Conservation (phyloP, 2,888 invertebrate species). For the Apamea sordens region DNA sequence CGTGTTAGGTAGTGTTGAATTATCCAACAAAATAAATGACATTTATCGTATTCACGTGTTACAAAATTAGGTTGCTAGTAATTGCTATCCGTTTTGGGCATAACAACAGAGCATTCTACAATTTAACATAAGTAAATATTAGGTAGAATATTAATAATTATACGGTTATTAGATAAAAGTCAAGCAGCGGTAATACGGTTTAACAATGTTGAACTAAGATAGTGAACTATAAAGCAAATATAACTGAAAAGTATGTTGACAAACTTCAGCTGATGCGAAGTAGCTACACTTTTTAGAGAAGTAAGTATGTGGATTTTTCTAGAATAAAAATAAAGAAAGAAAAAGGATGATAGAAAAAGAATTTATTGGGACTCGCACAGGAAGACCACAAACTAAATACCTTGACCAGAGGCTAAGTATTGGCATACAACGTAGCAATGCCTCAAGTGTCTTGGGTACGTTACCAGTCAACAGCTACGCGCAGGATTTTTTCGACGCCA, state of each 20-base stretch:
- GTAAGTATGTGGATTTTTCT: too few species aligned
- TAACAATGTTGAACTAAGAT: constrained; percentile 47
- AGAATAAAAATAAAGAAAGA: too few species aligned
- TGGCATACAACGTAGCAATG: too few species aligned
- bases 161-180: constrained; percentile 7
- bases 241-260: constrained; percentile 12
- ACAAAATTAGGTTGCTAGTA: constrained; percentile 4
- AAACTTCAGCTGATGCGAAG: constrained; percentile 24
- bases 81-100: constrained; percentile 5
- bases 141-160: neutral
- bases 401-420: too few species aligned
- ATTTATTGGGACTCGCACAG: too few species aligned
- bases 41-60: neutral
- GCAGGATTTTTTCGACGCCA: too few species aligned
- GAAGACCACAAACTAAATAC: too few species aligned
- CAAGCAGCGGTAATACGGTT: constrained; percentile 6
- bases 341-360: too few species aligned
- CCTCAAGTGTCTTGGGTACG: too few species aligned
- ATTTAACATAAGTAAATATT: constrained; percentile 9
- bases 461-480: too few species aligned
- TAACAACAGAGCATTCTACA: neutral
- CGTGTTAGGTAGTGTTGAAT: neutral
- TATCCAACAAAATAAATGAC: neutral
- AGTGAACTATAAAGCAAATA: constrained; percentile 31
- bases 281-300: neutral